Conservation (phyloP, 2,797 vertebrate genomes). For the Megalops cyprinoides region DNA sequence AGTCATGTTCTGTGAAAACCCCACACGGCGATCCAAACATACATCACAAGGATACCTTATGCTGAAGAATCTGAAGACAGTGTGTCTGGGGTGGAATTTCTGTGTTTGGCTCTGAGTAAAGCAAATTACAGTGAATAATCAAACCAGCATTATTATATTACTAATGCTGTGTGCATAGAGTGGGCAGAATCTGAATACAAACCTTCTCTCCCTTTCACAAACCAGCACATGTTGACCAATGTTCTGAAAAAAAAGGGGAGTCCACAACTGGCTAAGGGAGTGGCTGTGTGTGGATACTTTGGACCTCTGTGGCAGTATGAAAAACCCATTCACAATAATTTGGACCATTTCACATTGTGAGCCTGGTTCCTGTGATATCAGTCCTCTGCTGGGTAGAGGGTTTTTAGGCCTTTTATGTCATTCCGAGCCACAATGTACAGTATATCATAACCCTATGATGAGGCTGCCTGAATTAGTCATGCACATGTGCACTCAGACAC, state of each 20-base stretch:
- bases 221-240: background rate
- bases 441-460: too few species aligned
- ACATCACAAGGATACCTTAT: background rate
- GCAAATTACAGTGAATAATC: background rate
- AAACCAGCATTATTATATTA: background rate
- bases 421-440: too few species aligned
- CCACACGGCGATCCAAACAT: background rate
- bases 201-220: background rate
- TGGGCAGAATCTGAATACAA: background rate
- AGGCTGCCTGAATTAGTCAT: too few species aligned
- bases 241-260: background rate
- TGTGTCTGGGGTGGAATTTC: background rate
- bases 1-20: background rate
- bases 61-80: background rate
- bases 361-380: background rate
- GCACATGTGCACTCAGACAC: too few species aligned
- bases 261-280: background rate
- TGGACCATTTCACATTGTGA: too few species aligned
- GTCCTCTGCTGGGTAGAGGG: background rate
- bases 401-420: too few species aligned
- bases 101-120: background rate
- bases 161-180: background rate
- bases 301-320: too few species aligned
- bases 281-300: too few species aligned
- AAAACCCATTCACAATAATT: background rate